A percentile compares a stretch with the other conserved stretches of the same genome.
phyloP scores from a whole-genome alignment of 2,888 invertebrate species.

The Ophion ellenae region DNA sequence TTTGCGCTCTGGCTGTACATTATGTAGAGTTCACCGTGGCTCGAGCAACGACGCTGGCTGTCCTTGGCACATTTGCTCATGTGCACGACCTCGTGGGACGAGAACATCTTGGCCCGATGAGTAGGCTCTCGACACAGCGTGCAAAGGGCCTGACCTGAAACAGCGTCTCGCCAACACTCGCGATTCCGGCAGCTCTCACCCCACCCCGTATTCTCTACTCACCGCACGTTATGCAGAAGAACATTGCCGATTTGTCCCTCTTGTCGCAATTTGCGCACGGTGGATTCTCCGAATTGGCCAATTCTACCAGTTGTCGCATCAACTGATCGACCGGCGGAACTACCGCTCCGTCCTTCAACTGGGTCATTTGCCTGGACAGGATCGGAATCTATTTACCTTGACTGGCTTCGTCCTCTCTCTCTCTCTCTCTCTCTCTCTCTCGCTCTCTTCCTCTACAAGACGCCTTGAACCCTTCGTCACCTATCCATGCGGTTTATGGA shows the following conservation, averaged over 20 bases:
- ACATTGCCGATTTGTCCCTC: conserved; percentile 88
- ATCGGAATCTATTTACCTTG: neutral
- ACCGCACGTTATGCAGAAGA: conserved; percentile 92
- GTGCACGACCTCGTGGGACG: conserved; percentile 89
- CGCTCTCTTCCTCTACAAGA: neutral
- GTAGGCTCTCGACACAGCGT: conserved; percentile 89
- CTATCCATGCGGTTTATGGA: too few species aligned
- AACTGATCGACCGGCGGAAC: conserved; percentile 88
- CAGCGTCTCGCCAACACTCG: neutral
- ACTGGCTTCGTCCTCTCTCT: neutral
- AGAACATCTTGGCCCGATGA: conserved; percentile 91
- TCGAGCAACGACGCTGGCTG: conserved; percentile 88
- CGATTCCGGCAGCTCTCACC: neutral
- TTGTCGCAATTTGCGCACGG: conserved; percentile 92
- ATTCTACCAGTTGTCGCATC: conserved; percentile 89
- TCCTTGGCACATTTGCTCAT: conserved; percentile 89
- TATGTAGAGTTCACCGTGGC: conserved; percentile 90
- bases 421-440: too few species aligned
- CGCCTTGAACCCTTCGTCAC: too few species aligned
- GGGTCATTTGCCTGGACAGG: conserved; percentile 85
- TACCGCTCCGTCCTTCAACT: conserved; percentile 87
- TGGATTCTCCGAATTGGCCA: conserved; percentile 89
- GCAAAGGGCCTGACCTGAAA: conserved; percentile 89
- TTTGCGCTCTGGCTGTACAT: conserved; percentile 90
- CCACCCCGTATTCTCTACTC: conserved; percentile 60